Percentiles rank a stretch among this genome's conserved stretches.
These are phyloP conservation scores for Brachionus koreanus DNA, from an alignment of 1,140 invertebrate genomes.

Conservation along the genomic window DNA sequence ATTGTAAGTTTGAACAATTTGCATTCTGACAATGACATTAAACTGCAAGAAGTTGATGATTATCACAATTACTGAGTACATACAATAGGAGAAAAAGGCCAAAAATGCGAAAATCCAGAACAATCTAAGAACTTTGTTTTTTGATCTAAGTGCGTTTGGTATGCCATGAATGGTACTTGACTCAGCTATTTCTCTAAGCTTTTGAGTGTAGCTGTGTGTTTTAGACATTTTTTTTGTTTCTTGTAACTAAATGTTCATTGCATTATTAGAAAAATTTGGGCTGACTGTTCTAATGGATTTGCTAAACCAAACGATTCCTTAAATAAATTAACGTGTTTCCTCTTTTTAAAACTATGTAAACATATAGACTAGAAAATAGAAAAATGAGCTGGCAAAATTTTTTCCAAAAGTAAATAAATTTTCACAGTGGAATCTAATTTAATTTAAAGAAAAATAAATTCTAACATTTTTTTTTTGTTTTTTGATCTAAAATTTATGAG, in stretches of 20 bases:
- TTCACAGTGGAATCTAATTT: too few relatives aligned
- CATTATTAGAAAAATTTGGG: too few relatives aligned
- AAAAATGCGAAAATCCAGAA: neutral
- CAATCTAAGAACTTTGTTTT: neutral
- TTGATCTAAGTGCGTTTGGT: neutral
- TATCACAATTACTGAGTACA: neutral
- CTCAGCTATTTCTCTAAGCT: neutral
- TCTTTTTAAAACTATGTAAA: too few relatives aligned
- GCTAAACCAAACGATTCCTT: too few relatives aligned
- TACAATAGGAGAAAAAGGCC: neutral
- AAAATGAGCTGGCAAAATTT: too few relatives aligned
- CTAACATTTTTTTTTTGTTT: too few relatives aligned
- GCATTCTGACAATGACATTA: neutral
- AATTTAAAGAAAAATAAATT: too few relatives aligned
- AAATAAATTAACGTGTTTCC: too few relatives aligned
- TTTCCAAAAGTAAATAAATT: too few relatives aligned
- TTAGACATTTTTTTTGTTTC: neutral
- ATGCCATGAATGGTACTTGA: neutral
- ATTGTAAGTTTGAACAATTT: neutral
- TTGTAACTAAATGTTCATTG: too few relatives aligned
- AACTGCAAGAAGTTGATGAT: slow-evolving; percentile 12
- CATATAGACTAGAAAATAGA: too few relatives aligned
- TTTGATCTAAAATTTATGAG: too few relatives aligned
- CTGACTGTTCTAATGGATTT: neutral
- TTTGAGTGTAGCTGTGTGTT: neutral